Base-by-base conservation (phyloP, 2,888 invertebrate genomes). In the Xestobium rufovillosum region DNA sequence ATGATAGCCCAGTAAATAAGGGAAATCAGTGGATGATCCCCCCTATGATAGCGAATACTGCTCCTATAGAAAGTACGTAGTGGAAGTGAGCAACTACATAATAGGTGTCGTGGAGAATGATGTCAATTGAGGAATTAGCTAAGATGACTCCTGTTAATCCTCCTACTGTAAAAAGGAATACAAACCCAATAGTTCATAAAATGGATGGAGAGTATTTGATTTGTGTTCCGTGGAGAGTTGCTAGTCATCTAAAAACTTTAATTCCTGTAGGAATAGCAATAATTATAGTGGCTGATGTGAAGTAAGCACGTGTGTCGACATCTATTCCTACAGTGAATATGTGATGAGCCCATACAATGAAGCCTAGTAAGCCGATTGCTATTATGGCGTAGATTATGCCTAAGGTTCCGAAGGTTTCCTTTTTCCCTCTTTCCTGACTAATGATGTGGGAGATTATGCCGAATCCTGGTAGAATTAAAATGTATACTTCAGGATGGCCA, bases 251-350 rank as follows among this genome's bases (percentile, higher is more conserved):
- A n/a, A n/a, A n/a, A n/a, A n/a, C n/a, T n/a, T n/a, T n/a, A n/a
- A n/a, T n/a, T n/a, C n/a, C n/a, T 11, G 86, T 87, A 0, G 86
- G 85, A 0, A 87, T 75, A 1, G 83, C 85, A 83, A 87, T 87
- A 73, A 87, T 81, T 76, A 85, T 85, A 11, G 85, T 87, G 0
- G 83, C 84, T 29, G 85, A 79, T 0, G 84, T n/a, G n/a, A n/a
- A n/a, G n/a, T n/a, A n/a, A n/a, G n/a, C n/a, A n/a, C n/a, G n/a
- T n/a, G n/a, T n/a, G 65, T 86, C 84, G 41, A 85, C 77, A 66
- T 86, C 84, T 75, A 87, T 79, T 1, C 86, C 85, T 19, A 86
- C 78, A 2, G 84, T 85, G 65, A 86, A 88, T 73, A 87, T 87
- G 61, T 87, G 85, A 60, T 87, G n/a, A n/a, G n/a, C n/a, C n/a